Evolutionary conservation across 2,888 invertebrate species (phyloP).

Genomic region (Cactoblastis cactorum): DNA sequence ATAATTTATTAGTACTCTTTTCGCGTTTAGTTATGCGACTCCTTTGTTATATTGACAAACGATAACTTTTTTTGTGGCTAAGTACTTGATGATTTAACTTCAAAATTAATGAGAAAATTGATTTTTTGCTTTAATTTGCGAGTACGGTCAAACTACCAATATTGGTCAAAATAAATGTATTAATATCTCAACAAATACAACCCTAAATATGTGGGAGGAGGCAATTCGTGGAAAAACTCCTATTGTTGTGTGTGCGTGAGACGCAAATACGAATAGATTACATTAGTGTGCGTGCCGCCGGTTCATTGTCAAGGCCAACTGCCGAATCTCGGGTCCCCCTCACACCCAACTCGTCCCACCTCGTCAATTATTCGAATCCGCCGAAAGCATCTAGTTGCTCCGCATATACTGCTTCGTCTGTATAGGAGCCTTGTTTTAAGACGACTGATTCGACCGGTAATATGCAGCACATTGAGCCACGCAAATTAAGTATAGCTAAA

Average conservation of each 20-base stretch:
- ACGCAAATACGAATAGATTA: slow-evolving; percentile 47
- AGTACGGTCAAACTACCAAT: too few relatives aligned
- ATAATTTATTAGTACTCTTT: too few relatives aligned
- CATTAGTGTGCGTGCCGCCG: slow-evolving; percentile 67
- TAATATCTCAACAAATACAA: slow-evolving; percentile 30
- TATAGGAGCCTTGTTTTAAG: slow-evolving; percentile 31
- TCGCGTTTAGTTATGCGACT: too few relatives aligned
- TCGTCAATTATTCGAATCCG: slow-evolving; percentile 61
- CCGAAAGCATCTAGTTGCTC: slow-evolving; percentile 49
- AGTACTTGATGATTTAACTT: too few relatives aligned
- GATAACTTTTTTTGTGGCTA: too few relatives aligned
- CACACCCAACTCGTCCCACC: slow-evolving; percentile 48
- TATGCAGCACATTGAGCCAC: slow-evolving; percentile 32
- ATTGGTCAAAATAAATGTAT: too few relatives aligned
- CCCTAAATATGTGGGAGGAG: slow-evolving; percentile 71
- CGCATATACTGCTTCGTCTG: slow-evolving; percentile 42
- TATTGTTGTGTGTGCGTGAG: slow-evolving; percentile 50
- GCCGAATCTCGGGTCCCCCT: slow-evolving; percentile 69
- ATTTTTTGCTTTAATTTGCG: too few relatives aligned
- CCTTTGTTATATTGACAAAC: too few relatives aligned
- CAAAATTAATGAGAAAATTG: too few relatives aligned
- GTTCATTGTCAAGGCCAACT: slow-evolving; percentile 78
- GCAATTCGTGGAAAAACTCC: slow-evolving; percentile 67
- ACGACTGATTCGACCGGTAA: slow-evolving; percentile 39
- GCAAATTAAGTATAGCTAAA: slow-evolving; percentile 27